These are phyloP conservation scores for Piliocolobus tephrosceles DNA, from an alignment of 2,113 vertebrate species.

Conservation along the genomic window DNA sequence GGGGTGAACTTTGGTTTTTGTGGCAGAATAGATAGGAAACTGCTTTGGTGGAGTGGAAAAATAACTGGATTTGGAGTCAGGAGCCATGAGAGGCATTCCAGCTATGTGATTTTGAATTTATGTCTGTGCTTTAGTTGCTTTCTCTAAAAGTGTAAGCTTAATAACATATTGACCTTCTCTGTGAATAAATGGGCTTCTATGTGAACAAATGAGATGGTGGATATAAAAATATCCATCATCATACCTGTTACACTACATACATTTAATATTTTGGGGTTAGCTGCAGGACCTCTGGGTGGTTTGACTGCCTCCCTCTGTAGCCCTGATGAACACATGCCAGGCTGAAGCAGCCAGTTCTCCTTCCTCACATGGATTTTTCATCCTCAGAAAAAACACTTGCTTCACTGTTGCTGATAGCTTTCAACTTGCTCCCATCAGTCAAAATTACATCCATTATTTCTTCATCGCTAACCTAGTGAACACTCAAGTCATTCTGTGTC, in stretches of 20 bases:
- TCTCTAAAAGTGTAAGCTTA: background rate
- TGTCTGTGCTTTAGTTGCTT: background rate
- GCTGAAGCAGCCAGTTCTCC: background rate
- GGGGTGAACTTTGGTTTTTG: background rate
- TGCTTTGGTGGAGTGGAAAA: background rate
- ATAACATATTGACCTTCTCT: background rate
- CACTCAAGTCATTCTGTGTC: background rate
- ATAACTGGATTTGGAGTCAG: background rate
- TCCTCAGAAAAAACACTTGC: background rate
- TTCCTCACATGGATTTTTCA: background rate
- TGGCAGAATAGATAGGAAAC: background rate
- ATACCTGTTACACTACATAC: no score
- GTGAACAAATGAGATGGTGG: background rate
- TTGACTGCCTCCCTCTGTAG: background rate
- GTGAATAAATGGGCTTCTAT: background rate
- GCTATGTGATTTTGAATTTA: background rate
- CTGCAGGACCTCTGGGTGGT: background rate
- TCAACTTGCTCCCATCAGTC: constrained; percentile 20
- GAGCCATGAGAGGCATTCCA: background rate
- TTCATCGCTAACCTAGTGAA: background rate
- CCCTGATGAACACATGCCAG: background rate
- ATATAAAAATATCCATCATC: background rate
- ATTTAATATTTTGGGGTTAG: background rate
- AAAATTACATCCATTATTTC: constrained; percentile 16
- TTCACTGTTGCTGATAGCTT: background rate